phyloP scores from a whole-genome alignment of 2,888 invertebrate genomes.

The Watsonalla binaria region DNA sequence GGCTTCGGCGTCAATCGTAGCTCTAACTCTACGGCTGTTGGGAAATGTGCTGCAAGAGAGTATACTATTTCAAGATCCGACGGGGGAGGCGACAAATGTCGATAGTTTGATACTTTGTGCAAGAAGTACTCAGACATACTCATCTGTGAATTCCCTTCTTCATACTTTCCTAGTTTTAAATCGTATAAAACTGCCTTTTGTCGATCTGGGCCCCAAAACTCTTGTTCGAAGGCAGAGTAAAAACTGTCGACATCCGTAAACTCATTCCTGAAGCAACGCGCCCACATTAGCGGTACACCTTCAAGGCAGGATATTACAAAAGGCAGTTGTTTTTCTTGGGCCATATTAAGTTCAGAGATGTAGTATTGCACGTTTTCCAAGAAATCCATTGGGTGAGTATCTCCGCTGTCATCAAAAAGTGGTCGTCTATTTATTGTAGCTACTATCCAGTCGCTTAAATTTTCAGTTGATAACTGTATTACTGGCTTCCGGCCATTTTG shows the following conservation, averaged over 20 bases:
- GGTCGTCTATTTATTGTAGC: conserved; percentile 65
- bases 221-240: conserved; percentile 64
- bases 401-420: conserved; percentile 64
- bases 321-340: conserved; percentile 56
- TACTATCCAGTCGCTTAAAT: conserved; percentile 62
- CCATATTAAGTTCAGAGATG: conserved; percentile 61
- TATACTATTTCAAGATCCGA: conserved; percentile 72
- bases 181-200: conserved; percentile 69
- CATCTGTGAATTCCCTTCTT: conserved; percentile 50
- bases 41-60: conserved; percentile 69
- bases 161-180: conserved; percentile 69
- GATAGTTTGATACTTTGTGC: conserved; percentile 69
- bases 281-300: conserved; percentile 70
- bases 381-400: conserved; percentile 71
- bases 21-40: conserved; percentile 68
- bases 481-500: conserved; percentile 33
- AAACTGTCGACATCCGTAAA: conserved; percentile 57
- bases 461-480: conserved; percentile 54
- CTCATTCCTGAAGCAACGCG: conserved; percentile 64
- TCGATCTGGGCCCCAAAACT: conserved; percentile 68
- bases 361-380: conserved; percentile 64
- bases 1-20: conserved; percentile 68
- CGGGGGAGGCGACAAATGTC: conserved; percentile 65
- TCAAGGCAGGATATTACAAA: conserved; percentile 70
- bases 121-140: conserved; percentile 72